Evolutionary conservation across 2,888 invertebrate genomes (phyloP), one percentile per base, ranked within the genome.

Genomic region (Acleris sparsana): DNA sequence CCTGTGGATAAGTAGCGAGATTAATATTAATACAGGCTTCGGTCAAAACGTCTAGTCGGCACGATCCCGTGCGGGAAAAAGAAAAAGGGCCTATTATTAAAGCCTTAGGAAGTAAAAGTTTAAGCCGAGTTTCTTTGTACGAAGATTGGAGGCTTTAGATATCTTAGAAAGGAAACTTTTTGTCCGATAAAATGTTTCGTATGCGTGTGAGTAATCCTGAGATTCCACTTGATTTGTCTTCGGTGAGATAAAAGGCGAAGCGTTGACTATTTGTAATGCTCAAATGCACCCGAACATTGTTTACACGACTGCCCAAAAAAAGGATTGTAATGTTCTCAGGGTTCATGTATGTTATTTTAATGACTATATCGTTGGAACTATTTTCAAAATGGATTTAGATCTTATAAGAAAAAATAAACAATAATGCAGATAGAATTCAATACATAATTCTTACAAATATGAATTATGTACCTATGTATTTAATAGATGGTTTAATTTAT

Each of bases 141-240:
- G 79, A 79, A 84, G 87, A 87, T 87, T 82, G 78, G 74, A 74
- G 76, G 86, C 79, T 86, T 86, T 78, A 84, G 87, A 85, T 88
- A 84, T 85, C 80, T 79, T 76, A 76, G 78, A 79, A 82, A 83
- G 62, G 51, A 82, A 88, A 87, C 76, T 88, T 88, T 80, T 69
- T 75, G 76, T 78, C 82, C 80, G 88, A 88, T 89, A 88, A 89
- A 87, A 87, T 87, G 87, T 87, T 88, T 85, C 78, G 83, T 83
- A 80, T 83, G 80, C 80, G 76, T 84, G 86, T 51, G 39, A 57
- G 66, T 88, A 88, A 89, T 88, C 87, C 87, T 74, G 70, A 79
- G 82, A 85, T 83, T 84, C 84, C 77, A 70, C 80, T 85, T 87
- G 86, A 88, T 88, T 88, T 88, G 86, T 89, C 82, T 86, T 77